phyloP scores from a whole-genome alignment of 2,888 invertebrate genomes.

The Caradrina kadenii region DNA sequence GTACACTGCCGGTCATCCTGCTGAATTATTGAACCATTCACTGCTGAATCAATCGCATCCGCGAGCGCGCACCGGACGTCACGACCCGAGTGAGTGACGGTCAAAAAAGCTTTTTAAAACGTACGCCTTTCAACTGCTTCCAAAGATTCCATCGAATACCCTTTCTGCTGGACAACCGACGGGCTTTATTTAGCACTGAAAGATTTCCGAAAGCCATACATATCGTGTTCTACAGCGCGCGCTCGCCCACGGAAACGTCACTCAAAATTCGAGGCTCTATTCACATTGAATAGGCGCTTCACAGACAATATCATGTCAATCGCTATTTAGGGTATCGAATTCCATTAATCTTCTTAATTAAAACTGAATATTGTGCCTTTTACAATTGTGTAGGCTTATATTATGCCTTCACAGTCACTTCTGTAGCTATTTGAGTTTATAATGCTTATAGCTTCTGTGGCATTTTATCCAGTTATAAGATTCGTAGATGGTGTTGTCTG shows the following conservation, averaged over 20 bases:
- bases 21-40: conserved; percentile 80
- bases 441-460: neutral
- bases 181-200: conserved; percentile 40
- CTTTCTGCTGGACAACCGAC: conserved; percentile 61
- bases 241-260: conserved; percentile 55
- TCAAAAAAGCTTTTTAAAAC: conserved; percentile 72
- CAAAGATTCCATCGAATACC: conserved; percentile 64
- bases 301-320: conserved; percentile 48
- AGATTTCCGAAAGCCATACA: conserved; percentile 54
- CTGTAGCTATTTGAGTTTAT: neutral
- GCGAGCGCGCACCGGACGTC: conserved; percentile 66
- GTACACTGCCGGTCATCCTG: conserved; percentile 66
- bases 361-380: conserved; percentile 43
- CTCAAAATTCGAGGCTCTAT: conserved; percentile 53
- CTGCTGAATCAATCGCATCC: conserved; percentile 75
- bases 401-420: neutral
- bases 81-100: conserved; percentile 49
- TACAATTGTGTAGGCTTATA: neutral
- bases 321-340: conserved; percentile 42
- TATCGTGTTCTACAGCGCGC: conserved; percentile 27
- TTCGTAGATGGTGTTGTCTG: conserved; percentile 61
- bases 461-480: neutral
- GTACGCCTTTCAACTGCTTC: conserved; percentile 62
- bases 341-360: conserved; percentile 58
- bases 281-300: conserved; percentile 52